phyloP scores from a whole-genome alignment of 2,888 invertebrate genomes.

The Dugesia japonica region DNA sequence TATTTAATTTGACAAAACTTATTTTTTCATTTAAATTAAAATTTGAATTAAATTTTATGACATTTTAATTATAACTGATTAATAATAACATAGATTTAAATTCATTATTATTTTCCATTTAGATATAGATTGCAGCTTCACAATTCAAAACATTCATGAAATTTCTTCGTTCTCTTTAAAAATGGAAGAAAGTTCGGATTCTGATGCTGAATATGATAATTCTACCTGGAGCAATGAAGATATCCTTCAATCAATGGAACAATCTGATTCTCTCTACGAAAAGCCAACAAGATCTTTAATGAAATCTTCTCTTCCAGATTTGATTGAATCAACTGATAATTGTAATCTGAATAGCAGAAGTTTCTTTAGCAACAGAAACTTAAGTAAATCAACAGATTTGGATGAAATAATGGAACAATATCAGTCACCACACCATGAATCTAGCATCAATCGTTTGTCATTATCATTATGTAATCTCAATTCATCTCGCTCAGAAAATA shows the following conservation, averaged over 20 bases:
- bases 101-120: too few relatives aligned
- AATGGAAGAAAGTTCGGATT: neutral
- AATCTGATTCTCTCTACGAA: neutral
- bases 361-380: neutral
- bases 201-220: neutral
- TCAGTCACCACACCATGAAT: neutral
- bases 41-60: too few relatives aligned
- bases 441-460: neutral
- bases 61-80: too few relatives aligned
- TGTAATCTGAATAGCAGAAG: neutral
- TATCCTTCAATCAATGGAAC: neutral
- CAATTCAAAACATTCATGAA: neutral
- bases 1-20: too few relatives aligned
- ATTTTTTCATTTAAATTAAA: too few relatives aligned
- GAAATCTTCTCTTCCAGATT: neutral
- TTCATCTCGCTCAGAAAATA: neutral
- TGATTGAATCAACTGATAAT: neutral
- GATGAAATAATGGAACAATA: neutral
- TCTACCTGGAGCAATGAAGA: neutral
- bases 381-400: conserved; percentile 9
- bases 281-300: neutral
- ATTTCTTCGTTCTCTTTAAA: neutral
- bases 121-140: neutral
- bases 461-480: conserved; percentile 8
- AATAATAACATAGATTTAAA: too few relatives aligned